phyloP scores from a whole-genome alignment of 2,888 invertebrate species.

The Agrotis segetum region DNA sequence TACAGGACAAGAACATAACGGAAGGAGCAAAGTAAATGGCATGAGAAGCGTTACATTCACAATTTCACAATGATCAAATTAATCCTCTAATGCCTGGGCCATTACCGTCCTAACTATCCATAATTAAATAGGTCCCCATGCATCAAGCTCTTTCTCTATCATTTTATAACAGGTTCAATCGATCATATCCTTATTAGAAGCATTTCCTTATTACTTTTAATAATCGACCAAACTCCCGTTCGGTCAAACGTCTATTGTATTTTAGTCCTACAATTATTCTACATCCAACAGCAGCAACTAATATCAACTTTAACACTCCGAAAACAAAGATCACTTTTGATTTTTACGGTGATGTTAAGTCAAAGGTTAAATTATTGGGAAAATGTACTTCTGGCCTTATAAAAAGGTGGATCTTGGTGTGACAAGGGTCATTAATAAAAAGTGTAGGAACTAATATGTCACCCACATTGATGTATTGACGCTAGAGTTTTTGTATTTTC shows the following conservation, averaged over 20 bases:
- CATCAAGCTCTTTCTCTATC: constrained; percentile 13
- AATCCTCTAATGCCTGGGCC: background rate
- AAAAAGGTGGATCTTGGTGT: constrained; percentile 43
- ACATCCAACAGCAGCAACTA: too few species aligned
- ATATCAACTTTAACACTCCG: too few species aligned
- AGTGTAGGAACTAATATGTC: constrained; percentile 50
- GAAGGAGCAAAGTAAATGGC: background rate
- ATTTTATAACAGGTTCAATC: constrained; percentile 45
- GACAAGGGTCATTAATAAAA: constrained; percentile 52
- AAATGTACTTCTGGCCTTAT: constrained; percentile 19
- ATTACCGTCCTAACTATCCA: background rate
- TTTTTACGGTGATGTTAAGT: too few species aligned
- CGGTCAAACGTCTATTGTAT: constrained; percentile 22
- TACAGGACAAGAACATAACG: background rate
- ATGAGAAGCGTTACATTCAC: background rate
- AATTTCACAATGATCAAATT: background rate
- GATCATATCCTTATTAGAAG: constrained; percentile 54
- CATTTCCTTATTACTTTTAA: constrained; percentile 58
- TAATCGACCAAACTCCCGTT: constrained; percentile 14
- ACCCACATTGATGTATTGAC: constrained; percentile 45
- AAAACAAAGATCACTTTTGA: too few species aligned
- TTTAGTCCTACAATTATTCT: constrained; percentile 6
- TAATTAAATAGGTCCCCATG: constrained; percentile 12
- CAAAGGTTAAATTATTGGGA: too few species aligned
- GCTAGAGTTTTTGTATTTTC: constrained; percentile 9